These are phyloP conservation scores for Barypeithes pellucidus DNA, from an alignment of 2,888 invertebrate genomes.

Conservation along the genomic window DNA sequence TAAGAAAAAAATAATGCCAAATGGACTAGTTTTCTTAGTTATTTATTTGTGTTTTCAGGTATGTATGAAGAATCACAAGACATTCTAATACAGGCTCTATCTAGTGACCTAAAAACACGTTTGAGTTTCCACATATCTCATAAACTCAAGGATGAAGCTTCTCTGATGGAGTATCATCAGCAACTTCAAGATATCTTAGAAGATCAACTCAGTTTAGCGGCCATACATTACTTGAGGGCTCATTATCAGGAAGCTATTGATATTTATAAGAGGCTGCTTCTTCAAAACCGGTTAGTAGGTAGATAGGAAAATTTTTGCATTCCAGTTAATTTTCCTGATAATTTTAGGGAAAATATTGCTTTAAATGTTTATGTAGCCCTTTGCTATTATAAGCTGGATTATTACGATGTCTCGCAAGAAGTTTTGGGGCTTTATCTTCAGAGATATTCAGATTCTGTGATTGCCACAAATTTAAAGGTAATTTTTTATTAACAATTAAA, in stretches of 20 bases:
- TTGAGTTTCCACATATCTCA: constrained; percentile 94
- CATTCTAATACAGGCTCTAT: constrained; percentile 75
- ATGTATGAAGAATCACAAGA: constrained; percentile 84
- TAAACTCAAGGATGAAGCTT: constrained; percentile 91
- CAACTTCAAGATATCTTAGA: constrained; percentile 90
- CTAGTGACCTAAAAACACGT: constrained; percentile 80
- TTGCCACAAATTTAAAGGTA: constrained; percentile 94
- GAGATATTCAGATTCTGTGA: constrained; percentile 93
- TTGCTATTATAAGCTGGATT: constrained; percentile 98
- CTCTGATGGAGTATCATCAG: constrained; percentile 88
- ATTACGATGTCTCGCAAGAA: constrained; percentile 98
- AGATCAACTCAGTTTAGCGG: constrained; percentile 95
- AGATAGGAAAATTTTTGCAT: background rate
- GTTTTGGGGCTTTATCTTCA: constrained; percentile 95
- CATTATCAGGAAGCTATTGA: constrained; percentile 99
- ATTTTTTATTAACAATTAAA: background rate
- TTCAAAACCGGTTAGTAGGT: constrained; percentile 86
- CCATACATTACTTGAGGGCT: constrained; percentile 95
- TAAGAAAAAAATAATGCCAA: too few species aligned
- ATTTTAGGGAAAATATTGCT: constrained; percentile 88
- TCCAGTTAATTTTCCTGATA: background rate
- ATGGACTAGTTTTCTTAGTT: too few species aligned
- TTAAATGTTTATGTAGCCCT: constrained; percentile 97
- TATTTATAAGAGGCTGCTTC: constrained; percentile 93
- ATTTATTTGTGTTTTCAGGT: too few species aligned